These are phyloP conservation scores for Moxostoma hubbsi DNA, from an alignment of 2,797 vertebrate genomes.

Conservation along the genomic window DNA sequence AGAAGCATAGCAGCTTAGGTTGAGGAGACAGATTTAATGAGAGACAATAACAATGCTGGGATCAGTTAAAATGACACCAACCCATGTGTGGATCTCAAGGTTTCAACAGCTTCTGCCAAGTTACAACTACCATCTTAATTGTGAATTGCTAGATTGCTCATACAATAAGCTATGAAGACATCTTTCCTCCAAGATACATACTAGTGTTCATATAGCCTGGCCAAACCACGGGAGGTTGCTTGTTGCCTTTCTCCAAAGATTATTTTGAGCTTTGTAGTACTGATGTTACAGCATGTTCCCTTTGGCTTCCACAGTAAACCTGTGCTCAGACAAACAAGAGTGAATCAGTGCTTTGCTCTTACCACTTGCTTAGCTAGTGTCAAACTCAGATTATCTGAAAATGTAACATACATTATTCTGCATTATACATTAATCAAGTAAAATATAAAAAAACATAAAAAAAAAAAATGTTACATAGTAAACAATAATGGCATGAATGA, in stretches of 20 bases:
- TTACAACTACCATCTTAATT: background rate
- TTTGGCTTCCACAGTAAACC: background rate
- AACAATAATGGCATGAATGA: background rate
- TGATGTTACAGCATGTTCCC: constrained; percentile 3
- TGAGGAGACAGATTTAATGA: background rate
- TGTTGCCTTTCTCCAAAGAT: background rate
- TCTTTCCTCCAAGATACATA: background rate
- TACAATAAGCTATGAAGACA: constrained; percentile 22
- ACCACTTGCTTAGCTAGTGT: background rate
- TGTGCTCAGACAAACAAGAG: constrained; percentile 26
- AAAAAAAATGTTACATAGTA: background rate
- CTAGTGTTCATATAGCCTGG: background rate
- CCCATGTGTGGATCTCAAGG: background rate
- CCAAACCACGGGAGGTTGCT: constrained; percentile 16
- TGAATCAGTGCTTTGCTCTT: constrained; percentile 27
- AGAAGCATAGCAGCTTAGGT: constrained; percentile 15
- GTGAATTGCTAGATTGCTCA: background rate
- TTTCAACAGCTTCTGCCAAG: constrained; percentile 6
- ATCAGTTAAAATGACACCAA: constrained; percentile 15
- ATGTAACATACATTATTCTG: constrained; percentile 8
- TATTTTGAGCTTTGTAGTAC: constrained; percentile 18
- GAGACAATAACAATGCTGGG: constrained; percentile 3
- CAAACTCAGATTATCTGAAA: background rate
- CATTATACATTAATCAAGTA: background rate
- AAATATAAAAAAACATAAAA: background rate